Percentiles rank a stretch among this genome's conserved stretches.
phyloP scores from a whole-genome alignment of 2,888 invertebrate genomes.

The Polydrusus tereticollis region DNA sequence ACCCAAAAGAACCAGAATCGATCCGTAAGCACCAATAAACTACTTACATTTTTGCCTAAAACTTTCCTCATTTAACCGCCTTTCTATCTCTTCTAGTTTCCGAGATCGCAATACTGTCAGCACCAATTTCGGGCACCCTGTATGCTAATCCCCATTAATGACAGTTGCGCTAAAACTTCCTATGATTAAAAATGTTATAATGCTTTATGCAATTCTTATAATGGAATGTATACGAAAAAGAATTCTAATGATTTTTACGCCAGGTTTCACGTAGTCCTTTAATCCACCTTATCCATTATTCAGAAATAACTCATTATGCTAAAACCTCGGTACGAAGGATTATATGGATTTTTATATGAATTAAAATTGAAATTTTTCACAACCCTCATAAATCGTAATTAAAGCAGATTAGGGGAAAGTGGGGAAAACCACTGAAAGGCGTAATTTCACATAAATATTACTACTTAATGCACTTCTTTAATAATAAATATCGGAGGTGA shows the following conservation, averaged over 20 bases:
- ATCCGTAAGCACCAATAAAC: too few species aligned
- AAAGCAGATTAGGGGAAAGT: background rate
- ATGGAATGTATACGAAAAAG: background rate
- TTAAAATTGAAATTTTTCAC: constrained; percentile 26
- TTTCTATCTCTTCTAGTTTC: too few species aligned
- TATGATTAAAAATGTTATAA: constrained; percentile 9
- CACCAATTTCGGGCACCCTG: too few species aligned
- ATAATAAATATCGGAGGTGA: too few species aligned
- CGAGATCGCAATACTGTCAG: too few species aligned
- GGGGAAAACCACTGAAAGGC: too few species aligned
- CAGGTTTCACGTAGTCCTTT: constrained; percentile 16
- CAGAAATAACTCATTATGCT: constrained; percentile 28
- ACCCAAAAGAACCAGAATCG: too few species aligned
- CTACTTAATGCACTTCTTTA: too few species aligned
- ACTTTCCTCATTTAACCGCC: too few species aligned
- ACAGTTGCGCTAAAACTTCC: background rate
- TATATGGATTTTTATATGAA: constrained; percentile 17
- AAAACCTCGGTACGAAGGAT: constrained; percentile 14
- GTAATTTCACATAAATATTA: too few species aligned
- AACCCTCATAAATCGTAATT: background rate
- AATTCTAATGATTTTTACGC: constrained; percentile 17
- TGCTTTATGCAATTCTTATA: background rate
- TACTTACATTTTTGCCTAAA: too few species aligned
- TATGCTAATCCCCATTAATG: too few species aligned
- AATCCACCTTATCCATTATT: constrained; percentile 23